A percentile compares a stretch with the other conserved stretches of the same genome.
Conservation (phyloP, 1,140 invertebrate genomes). For the Planococcus citri region DNA sequence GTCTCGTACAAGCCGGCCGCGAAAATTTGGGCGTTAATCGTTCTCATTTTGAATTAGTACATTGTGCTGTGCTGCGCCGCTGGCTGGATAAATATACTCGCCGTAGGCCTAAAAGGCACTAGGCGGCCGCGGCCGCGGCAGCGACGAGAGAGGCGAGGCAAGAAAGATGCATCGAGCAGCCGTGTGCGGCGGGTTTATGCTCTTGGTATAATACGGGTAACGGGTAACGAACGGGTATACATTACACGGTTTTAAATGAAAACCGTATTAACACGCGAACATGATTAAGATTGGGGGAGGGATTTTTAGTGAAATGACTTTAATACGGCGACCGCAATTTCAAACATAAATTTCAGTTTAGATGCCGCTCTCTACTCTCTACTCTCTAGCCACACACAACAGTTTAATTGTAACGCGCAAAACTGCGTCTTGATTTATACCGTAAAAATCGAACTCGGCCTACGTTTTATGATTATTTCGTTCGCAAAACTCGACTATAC, state of each 20-base stretch:
- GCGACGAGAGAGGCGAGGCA: too few relatives aligned
- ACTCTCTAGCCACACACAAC: not conserved
- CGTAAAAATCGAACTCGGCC: not conserved
- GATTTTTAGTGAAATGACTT: slow-evolving; percentile 4
- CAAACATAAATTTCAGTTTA: slow-evolving; percentile 1
- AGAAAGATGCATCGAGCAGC: too few relatives aligned
- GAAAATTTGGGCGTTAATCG: too few relatives aligned
- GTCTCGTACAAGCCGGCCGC: not conserved
- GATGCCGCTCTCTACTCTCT: not conserved
- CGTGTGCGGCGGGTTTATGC: too few relatives aligned
- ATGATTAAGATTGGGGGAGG: not conserved
- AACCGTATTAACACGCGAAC: not conserved
- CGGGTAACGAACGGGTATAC: not conserved
- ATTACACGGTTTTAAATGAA: not conserved
- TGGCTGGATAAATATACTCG: too few relatives aligned
- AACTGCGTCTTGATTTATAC: not conserved
- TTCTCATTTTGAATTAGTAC: too few relatives aligned
- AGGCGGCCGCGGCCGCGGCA: too few relatives aligned
- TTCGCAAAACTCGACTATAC: not conserved
- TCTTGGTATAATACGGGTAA: too few relatives aligned
- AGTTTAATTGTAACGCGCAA: not conserved
- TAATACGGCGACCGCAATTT: not conserved
- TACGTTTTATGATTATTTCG: not conserved
- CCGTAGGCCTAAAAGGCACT: too few relatives aligned
- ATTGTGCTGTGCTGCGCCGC: too few relatives aligned